Base-by-base conservation (phyloP, 2,113 vertebrate genomes). In the Macrotus californicus region DNA sequence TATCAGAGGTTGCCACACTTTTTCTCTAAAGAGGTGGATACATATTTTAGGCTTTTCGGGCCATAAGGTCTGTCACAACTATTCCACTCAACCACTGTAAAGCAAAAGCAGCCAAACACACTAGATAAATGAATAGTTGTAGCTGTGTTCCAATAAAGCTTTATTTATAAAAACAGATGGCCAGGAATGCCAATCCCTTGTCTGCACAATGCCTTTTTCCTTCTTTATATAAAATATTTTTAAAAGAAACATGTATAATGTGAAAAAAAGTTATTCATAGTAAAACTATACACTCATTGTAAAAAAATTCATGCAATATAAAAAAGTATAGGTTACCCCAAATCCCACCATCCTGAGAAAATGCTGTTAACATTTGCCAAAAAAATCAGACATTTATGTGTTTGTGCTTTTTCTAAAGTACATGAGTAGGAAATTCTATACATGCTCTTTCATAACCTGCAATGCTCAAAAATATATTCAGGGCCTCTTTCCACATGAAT, bases 101-200 rank as follows among this genome's bases (percentile, higher is more conserved):
- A 94, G 54, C 24, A 69, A 80, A 95, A 87, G 24, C 22, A 70
- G 61, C 34, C 54, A 94, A 6, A 91, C 10, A 50, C 39, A 81
- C 54, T 10, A 69, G 22, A 41, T 22, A 83, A 61, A 88, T 84
- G 54, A 84, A 48, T 76, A 50, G 29, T 3, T 81, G 36, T 69
- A 61, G 34, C 22, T 91, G 56, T 22, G 19, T 83, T 34, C 76
- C 70, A 80, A 72, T 87, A 79, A 94, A 79, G 90, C 76, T 75
- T 94, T 89, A 94, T 56, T 93, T 91, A 90, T 31, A 69, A 76
- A 91, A 95, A 52, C 15, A 85, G 48, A 61, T 54, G 26, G 19
- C 13, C 52, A 22, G 10, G 22, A 10, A 13, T 80, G n/a, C 26
- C 54, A 43, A 52, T 18, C 31, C 19, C 26, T 75, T 56, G 41